Base-by-base conservation (phyloP, 2,888 invertebrate species). In the Microctonus brassicae region DNA sequence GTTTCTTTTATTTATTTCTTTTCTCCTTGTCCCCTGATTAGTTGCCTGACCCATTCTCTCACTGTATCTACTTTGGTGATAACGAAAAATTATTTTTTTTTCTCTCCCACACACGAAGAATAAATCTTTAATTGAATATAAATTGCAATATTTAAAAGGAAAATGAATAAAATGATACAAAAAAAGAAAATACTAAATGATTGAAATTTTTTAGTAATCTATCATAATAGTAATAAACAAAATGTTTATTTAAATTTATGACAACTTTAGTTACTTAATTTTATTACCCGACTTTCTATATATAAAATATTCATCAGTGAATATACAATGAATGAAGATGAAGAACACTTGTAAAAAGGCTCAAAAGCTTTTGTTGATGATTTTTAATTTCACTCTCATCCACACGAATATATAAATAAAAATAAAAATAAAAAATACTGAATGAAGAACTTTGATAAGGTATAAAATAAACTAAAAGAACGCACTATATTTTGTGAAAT, bases 81-180 rank as follows among this genome's bases (percentile, higher is more conserved):
- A 79, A 77, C 77, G 78, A 77, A 77, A 78, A 78, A 81, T 78
- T 78, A 82, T 79, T 20, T 20, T 47, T 47, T 78, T 78, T 78
- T 70, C 69, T 58, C 22, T 36, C 53, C 42, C 20, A 55, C 22
- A 39, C 61, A 65, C 22, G 60, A 60, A 55, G 9, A 52, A 66
- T 55, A 33, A 34, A 33, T 60, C 33, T 57, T 39, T 10, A 2
- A 47, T 57, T 65, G 65, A 47, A 47, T 47, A 47, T 47, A 47
- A 47, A 47, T 47, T 47, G 47, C 1, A 63, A 63, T 9, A 58
- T 33, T 22, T 6, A 29, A 24, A 17, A 29, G 20, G 34, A 13
- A 62, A 69, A 34, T n/a, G 29, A 62, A 13, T 20, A 36, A 52
- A n/a, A 52, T 29, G 17, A 47, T 4, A 47, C 2, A 17, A n/a